Base-by-base conservation (phyloP, 2,113 vertebrate genomes). In the Raja brachyura region DNA sequence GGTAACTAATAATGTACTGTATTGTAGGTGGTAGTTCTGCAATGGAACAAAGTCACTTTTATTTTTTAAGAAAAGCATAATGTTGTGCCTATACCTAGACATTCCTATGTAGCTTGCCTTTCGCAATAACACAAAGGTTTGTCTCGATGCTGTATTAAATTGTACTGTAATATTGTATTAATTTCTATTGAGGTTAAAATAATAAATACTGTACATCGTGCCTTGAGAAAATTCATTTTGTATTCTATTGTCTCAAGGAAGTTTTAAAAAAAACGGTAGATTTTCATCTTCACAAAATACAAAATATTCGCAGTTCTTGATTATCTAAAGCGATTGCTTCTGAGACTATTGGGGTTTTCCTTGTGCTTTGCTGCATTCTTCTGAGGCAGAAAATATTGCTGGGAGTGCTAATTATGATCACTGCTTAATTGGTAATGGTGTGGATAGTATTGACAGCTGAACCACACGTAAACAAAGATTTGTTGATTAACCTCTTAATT, bases 61-160 rank as follows among this genome's bases (percentile, higher is more conserved):
- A 96, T 95, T 88, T 96, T 95, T 94, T 96, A 96, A 96, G 18
- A 66, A 59, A 48, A 73, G 68, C 95, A 95, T 96, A 95, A 96
- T 96, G 95, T 0, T 93, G 96, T 97, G 97, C 97, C 97, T 97
- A 95, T 95, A 96, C 95, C 95, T 95, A 95, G 90, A 96, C 95
- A 95, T 96, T 96, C 95, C 96, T 95, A 95, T 96, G 96, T 96
- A 96, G 95, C 95, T 94, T 94, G 96, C 96, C 96, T 96, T 95
- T 94, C 94, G 95, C 95, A 96, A 94, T 93, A 94, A 95, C 96
- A 95, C 95, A 96, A 95, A 20, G 94, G 95, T 97, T 93, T 94
- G 95, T 95, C 95, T 95, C 93, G 94, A 94, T 94, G 68, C 33
- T 92, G 90, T 92, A 92, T 74, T 92, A 73, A 92, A 73, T 13